Percentiles rank a stretch among this genome's conserved stretches.
These are phyloP conservation scores for Synergus gifuensis DNA, from an alignment of 2,888 invertebrate genomes.

Conservation along the genomic window DNA sequence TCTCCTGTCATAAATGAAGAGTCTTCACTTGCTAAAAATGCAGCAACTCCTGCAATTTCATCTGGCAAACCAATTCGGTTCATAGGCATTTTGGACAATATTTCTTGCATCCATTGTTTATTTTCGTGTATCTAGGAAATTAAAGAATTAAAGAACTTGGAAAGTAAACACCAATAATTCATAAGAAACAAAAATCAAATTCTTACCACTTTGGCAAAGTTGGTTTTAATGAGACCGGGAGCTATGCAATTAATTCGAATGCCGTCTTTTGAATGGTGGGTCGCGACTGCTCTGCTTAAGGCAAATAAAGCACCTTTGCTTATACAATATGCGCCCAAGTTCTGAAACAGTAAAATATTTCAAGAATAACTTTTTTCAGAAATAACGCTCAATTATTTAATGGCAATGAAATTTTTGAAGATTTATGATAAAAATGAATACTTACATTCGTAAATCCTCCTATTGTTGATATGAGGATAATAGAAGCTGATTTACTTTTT, in stretches of 20 bases:
- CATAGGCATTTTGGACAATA: constrained; percentile 81
- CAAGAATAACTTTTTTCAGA: background rate
- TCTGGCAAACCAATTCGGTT: constrained; percentile 84
- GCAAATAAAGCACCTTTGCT: constrained; percentile 96
- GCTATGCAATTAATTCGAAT: constrained; percentile 96
- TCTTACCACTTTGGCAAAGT: constrained; percentile 89
- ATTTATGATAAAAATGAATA: constrained; percentile 42
- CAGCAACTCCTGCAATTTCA: constrained; percentile 88
- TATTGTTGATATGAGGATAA: constrained; percentile 94
- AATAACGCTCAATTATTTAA: background rate
- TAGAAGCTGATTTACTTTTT: constrained; percentile 88
- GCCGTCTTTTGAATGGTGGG: constrained; percentile 87
- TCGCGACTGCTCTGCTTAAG: constrained; percentile 89
- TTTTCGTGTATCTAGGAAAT: background rate
- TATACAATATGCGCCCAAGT: constrained; percentile 94
- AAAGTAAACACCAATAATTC: background rate
- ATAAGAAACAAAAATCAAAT: background rate
- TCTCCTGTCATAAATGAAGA: constrained; percentile 94
- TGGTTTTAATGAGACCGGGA: constrained; percentile 94
- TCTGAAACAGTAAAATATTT: constrained; percentile 78
- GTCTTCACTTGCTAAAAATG: constrained; percentile 91
- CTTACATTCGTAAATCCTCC: constrained; percentile 87
- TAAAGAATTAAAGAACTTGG: background rate
- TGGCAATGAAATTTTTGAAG: background rate
- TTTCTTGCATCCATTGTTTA: background rate